phyloP scores from a whole-genome alignment of 2,113 vertebrate genomes.

The Butorides virescens region DNA sequence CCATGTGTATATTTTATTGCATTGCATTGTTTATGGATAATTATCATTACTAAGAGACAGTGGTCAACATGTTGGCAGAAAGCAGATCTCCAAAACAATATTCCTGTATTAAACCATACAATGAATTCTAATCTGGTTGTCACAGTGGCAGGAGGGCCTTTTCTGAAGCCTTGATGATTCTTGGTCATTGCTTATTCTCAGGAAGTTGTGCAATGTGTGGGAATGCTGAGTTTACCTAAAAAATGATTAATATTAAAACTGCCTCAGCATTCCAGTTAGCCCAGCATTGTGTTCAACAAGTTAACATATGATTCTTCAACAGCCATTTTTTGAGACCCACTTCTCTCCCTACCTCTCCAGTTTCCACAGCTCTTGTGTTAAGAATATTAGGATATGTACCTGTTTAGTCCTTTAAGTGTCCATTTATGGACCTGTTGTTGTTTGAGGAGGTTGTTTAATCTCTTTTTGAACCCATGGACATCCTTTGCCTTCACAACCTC shows the following conservation, averaged over 20 bases:
- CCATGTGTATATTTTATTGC: background rate
- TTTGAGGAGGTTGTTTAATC: background rate
- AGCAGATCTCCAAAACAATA: background rate
- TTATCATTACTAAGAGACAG: background rate
- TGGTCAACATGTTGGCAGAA: background rate
- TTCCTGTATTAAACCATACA: background rate
- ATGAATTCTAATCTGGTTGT: background rate
- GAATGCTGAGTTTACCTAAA: background rate
- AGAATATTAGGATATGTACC: background rate
- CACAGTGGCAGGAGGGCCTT: background rate
- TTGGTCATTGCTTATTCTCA: background rate
- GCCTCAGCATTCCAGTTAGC: background rate
- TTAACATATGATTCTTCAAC: background rate
- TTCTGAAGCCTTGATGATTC: background rate
- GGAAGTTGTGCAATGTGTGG: background rate
- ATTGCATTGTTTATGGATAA: background rate
- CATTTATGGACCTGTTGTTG: background rate
- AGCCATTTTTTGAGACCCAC: background rate
- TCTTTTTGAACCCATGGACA: background rate
- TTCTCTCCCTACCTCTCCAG: background rate
- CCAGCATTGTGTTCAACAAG: no score
- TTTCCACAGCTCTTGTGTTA: background rate
- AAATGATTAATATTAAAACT: background rate
- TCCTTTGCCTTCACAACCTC: background rate
- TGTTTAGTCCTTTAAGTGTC: background rate